A percentile compares a stretch with the other conserved stretches of the same genome.
Conservation (phyloP, 1,140 invertebrate species). For the Diorhabda sublineata region DNA sequence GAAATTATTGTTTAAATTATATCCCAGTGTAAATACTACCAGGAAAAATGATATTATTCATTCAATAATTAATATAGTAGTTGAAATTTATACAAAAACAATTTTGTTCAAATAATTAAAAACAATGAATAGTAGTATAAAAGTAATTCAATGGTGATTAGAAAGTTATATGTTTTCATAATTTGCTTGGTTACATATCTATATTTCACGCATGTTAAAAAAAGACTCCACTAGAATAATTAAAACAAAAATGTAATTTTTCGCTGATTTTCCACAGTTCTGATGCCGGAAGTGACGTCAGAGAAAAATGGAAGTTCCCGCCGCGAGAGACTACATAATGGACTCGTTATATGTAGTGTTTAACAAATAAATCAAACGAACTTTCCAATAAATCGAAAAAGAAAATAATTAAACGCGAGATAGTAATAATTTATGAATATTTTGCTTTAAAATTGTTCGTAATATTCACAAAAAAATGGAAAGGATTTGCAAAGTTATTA, state of each 20-base stretch:
- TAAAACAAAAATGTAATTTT: constrained; percentile 11
- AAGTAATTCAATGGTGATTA: no score
- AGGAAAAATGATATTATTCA: no score
- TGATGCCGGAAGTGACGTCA: constrained; percentile 31
- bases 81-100: no score
- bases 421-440: constrained; percentile 23
- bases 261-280: constrained; percentile 9
- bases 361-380: constrained; percentile 29
- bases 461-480: constrained; percentile 20
- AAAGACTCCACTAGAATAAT: background rate
- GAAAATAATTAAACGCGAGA: constrained; percentile 13
- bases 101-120: no score
- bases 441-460: constrained; percentile 21
- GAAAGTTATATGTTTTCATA: no score
- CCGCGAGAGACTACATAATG: constrained; percentile 32
- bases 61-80: no score
- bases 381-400: constrained; percentile 24
- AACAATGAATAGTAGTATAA: no score
- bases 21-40: no score
- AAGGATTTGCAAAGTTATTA: constrained; percentile 33
- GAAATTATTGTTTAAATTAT: no score
- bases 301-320: constrained; percentile 43
- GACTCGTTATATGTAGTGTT: constrained; percentile 24
- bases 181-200: background rate
- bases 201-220: background rate